Conservation (phyloP, 2,888 invertebrate genomes). For the Odiellus spinosus region DNA sequence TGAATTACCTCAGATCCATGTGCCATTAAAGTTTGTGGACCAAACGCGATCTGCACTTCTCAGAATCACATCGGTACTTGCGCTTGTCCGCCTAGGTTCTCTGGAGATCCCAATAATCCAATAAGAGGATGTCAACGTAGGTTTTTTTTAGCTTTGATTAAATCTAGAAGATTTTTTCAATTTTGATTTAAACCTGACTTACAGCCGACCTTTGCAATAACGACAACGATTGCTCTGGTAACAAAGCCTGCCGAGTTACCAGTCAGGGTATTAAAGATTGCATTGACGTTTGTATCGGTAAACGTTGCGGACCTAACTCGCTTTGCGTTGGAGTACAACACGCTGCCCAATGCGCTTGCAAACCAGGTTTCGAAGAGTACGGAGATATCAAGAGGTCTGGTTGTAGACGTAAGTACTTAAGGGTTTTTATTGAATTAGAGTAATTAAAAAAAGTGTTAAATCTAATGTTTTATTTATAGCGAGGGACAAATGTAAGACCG, state of each 20-base stretch:
- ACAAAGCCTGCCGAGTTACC: conserved; percentile 17
- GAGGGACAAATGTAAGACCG: conserved; percentile 62
- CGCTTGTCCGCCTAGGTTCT: conserved; percentile 61
- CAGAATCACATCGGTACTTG: conserved; percentile 79
- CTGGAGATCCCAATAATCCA: conserved; percentile 62
- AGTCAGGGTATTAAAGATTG: conserved; percentile 46
- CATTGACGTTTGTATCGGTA: conserved; percentile 33
- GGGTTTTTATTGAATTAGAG: too few relatives aligned
- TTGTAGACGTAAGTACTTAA: conserved; percentile 35
- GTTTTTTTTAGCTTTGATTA: neutral
- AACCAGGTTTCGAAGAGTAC: conserved; percentile 58
- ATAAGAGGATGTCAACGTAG: conserved; percentile 38
- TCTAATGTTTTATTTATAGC: conserved; percentile 36
- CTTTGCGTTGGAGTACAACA: conserved; percentile 76
- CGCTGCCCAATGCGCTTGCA: conserved; percentile 74
- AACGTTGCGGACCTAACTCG: conserved; percentile 66
- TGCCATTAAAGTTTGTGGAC: conserved; percentile 49
- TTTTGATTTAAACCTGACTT: neutral
- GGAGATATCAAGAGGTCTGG: conserved; percentile 62
- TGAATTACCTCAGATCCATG: conserved; percentile 48
- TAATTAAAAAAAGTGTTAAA: neutral
- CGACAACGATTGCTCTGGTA: conserved; percentile 18
- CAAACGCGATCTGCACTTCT: conserved; percentile 71
- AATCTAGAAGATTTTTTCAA: neutral
- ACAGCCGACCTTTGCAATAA: conserved; percentile 17